Conservation (phyloP, 2,797 vertebrate genomes). For the Sandelia bainsii region DNA sequence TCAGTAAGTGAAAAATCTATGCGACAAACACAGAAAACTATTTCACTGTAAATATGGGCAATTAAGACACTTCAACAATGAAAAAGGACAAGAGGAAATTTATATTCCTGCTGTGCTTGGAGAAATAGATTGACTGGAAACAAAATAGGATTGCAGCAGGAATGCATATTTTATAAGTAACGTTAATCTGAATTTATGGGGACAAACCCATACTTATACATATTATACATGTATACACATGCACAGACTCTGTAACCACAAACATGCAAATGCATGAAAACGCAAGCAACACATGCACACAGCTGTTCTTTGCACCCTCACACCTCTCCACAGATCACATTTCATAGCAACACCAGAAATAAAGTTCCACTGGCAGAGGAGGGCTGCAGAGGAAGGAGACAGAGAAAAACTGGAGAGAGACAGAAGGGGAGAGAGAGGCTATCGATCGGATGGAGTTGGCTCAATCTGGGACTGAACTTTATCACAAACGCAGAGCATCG, state of each 20-base stretch:
- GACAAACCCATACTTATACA: slow-evolving; percentile 15
- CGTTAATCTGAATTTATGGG: slow-evolving; percentile 11
- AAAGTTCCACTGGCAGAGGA: slow-evolving; percentile 65
- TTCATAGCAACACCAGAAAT: slow-evolving; percentile 72
- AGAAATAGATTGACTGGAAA: background rate
- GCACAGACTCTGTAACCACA: background rate
- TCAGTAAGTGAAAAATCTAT: background rate
- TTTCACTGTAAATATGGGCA: background rate
- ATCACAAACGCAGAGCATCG: slow-evolving; percentile 72
- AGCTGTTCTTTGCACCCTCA: slow-evolving; percentile 54
- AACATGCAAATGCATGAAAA: background rate
- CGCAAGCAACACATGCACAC: slow-evolving; percentile 14
- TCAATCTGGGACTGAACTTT: slow-evolving; percentile 74
- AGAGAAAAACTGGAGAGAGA: slow-evolving; percentile 24
- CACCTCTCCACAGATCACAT: slow-evolving; percentile 70
- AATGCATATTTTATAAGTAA: slow-evolving; percentile 18
- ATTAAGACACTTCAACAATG: background rate
- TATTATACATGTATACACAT: background rate
- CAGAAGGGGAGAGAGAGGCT: slow-evolving; percentile 37
- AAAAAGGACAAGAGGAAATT: background rate
- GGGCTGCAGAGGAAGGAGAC: slow-evolving; percentile 42
- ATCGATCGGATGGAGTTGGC: slow-evolving; percentile 73
- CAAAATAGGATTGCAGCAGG: background rate
- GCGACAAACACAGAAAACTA: background rate
- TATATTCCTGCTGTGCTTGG: slow-evolving; percentile 6